Evolutionary conservation across 2,888 invertebrate genomes (phyloP).

Genomic region (Nysson spinosus): DNA sequence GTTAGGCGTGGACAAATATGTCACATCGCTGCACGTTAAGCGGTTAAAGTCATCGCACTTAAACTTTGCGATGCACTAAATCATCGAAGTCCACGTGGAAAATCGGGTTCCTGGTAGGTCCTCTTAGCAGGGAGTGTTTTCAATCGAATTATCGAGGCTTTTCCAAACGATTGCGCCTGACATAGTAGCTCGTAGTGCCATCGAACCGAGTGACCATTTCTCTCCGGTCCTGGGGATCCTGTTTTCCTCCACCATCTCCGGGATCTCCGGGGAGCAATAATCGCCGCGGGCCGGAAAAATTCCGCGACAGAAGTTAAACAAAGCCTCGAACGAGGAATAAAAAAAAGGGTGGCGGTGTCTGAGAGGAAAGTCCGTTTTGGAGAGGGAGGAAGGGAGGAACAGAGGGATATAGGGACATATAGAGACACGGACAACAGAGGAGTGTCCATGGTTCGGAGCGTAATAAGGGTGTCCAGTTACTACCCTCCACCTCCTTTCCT

Average conservation of each 20-base stretch:
- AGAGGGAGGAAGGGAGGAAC: constrained; percentile 45
- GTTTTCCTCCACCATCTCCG: constrained; percentile 62
- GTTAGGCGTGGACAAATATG: no score
- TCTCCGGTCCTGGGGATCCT: constrained; percentile 21
- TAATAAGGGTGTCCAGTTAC: constrained; percentile 67
- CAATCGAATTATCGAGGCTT: constrained; percentile 7
- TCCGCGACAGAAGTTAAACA: constrained; percentile 75
- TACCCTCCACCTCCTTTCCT: constrained; percentile 19
- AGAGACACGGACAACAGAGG: constrained; percentile 21
- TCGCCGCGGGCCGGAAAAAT: constrained; percentile 70
- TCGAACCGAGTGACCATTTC: background rate
- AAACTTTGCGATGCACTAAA: no score
- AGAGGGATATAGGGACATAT: constrained; percentile 3
- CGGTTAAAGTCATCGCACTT: no score
- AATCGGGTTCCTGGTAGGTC: no score
- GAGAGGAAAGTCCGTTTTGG: constrained; percentile 25
- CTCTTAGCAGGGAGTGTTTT: no score
- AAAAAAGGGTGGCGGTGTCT: constrained; percentile 37
- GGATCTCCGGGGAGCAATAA: constrained; percentile 74
- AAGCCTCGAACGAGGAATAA: constrained; percentile 65
- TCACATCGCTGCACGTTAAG: no score
- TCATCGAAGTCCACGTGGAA: no score
- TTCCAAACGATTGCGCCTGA: constrained; percentile 33
- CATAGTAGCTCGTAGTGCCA: no score
- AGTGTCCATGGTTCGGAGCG: constrained; percentile 50